A percentile compares a stretch with the other conserved stretches of the same genome.
Evolutionary conservation across 2,888 invertebrate genomes (phyloP).

Genomic region (Hermodice carunculata): DNA sequence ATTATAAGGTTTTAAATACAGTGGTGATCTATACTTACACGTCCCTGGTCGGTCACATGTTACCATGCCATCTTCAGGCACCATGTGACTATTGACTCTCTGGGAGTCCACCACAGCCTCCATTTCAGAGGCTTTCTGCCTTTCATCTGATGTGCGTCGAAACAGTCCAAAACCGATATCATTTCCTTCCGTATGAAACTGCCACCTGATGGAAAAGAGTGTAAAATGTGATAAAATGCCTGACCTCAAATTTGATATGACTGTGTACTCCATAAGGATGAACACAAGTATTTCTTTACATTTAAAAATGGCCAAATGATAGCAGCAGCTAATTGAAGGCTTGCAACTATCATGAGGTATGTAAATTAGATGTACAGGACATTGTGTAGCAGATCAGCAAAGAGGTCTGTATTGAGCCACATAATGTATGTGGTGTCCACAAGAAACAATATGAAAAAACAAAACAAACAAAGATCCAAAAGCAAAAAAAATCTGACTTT

Average conservation of each 20-base stretch:
- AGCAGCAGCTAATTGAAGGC: background rate
- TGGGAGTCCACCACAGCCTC: conserved; percentile 76
- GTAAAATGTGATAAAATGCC: background rate
- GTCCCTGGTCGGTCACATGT: conserved; percentile 33
- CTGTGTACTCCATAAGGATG: background rate
- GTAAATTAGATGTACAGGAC: too few relatives aligned
- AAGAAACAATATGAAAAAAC: too few relatives aligned
- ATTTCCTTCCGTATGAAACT: conserved; percentile 86
- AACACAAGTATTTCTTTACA: background rate
- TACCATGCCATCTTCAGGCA: conserved; percentile 80
- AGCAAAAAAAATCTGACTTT: too few relatives aligned
- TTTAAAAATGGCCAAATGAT: background rate
- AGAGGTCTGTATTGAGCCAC: too few relatives aligned
- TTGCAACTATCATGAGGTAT: too few relatives aligned
- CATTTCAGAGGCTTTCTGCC: conserved; percentile 33
- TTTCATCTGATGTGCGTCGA: conserved; percentile 42
- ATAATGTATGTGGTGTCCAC: too few relatives aligned
- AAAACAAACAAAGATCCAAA: too few relatives aligned
- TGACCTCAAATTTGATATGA: background rate
- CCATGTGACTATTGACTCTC: conserved; percentile 82
- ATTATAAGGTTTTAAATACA: too few relatives aligned
- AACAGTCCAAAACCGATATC: conserved; percentile 91
- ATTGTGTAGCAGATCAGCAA: too few relatives aligned
- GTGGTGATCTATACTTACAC: too few relatives aligned
- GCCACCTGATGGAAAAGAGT: conserved; percentile 79